These are phyloP conservation scores for Dreissena rostriformis DNA, from an alignment of 1,140 invertebrate species.

Conservation along the genomic window DNA sequence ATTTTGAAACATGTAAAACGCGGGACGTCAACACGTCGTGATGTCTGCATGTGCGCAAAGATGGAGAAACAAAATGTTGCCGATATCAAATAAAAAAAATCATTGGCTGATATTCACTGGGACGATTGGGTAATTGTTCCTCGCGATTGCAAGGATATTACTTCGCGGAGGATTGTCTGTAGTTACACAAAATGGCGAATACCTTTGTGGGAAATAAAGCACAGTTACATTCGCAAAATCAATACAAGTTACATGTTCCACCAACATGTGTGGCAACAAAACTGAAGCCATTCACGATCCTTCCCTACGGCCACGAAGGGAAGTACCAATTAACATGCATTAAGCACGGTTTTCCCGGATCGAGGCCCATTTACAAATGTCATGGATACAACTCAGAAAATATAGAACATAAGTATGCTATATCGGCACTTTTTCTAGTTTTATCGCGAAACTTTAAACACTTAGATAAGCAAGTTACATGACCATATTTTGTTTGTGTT, in stretches of 20 bases:
- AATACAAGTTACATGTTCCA: constrained; percentile 58
- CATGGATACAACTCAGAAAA: no score
- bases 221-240: constrained; percentile 67
- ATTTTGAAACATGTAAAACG: constrained; percentile 62
- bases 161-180: constrained; percentile 72
- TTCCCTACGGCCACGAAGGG: constrained; percentile 56
- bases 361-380: no score
- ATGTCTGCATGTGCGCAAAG: constrained; percentile 61
- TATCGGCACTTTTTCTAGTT: no score
- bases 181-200: constrained; percentile 72
- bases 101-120: constrained; percentile 74
- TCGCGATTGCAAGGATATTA: constrained; percentile 70
- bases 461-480: no score
- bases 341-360: no score
- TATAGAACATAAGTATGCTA: no score
- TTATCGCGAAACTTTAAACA: no score
- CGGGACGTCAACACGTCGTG: constrained; percentile 12
- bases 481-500: no score
- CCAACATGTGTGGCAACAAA: constrained; percentile 60
- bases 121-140: constrained; percentile 74
- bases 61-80: constrained; percentile 73
- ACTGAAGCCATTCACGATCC: constrained; percentile 59
- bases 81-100: constrained; percentile 70
- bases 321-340: constrained; percentile 59
- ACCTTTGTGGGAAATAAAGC: constrained; percentile 74